phyloP scores from a whole-genome alignment of 1,140 invertebrate species.

The Pollicipes pollicipes region DNA sequence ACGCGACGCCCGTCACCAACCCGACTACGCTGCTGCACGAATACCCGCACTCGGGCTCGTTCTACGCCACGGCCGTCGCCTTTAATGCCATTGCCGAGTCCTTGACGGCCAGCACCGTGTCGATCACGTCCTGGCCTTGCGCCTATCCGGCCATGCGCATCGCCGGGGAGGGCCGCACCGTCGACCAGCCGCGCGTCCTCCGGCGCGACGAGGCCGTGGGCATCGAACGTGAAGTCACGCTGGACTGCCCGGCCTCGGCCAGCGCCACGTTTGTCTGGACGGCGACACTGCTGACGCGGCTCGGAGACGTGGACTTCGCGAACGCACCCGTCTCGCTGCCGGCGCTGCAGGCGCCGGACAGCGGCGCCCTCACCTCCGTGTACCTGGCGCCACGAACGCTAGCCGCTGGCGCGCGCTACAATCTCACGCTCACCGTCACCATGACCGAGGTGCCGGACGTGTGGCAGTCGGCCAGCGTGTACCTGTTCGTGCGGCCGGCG shows the following conservation, averaged over 20 bases:
- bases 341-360: background rate
- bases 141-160: slow-evolving; percentile 7
- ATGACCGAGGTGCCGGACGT: slow-evolving; percentile 12
- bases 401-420: background rate
- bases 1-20: background rate
- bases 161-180: slow-evolving; percentile 5
- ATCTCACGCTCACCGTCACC: slow-evolving; percentile 7
- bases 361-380: slow-evolving; percentile 8
- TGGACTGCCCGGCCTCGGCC: slow-evolving; percentile 5
- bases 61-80: slow-evolving; percentile 2
- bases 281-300: background rate
- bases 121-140: slow-evolving; percentile 3
- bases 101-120: slow-evolving; percentile 8
- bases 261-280: background rate
- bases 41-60: background rate
- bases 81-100: slow-evolving; percentile 10
- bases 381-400: background rate
- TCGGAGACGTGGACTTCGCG: background rate
- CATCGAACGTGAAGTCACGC: slow-evolving; percentile 6
- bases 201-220: background rate
- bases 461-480: background rate
- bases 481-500: slow-evolving; percentile 9
- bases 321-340: slow-evolving; percentile 4
- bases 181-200: slow-evolving; percentile 7
- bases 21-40: background rate